Evolutionary conservation across 2,888 invertebrate genomes (phyloP), one percentile per base, ranked within the genome.

Genomic region (Melinopterus prodromus): DNA sequence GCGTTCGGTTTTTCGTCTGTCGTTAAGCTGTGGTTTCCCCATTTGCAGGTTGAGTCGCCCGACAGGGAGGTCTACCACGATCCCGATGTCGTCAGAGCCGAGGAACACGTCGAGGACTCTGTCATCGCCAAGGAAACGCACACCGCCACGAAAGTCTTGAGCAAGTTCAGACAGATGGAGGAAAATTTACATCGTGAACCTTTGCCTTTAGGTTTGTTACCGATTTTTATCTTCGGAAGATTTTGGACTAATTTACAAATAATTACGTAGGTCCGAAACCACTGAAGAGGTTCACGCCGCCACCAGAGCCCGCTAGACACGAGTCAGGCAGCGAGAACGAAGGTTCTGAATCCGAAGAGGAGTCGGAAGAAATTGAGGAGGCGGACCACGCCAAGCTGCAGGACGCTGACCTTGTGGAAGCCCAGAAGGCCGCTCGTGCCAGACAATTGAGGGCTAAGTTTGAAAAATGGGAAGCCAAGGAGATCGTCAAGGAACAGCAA

Each of bases 131-230:
- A 92, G 80, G 88, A 91, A 80, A 89, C 92, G 0, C 94, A 94
- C 87, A 97, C 97, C 0, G 95, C 98, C 14, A 94, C 95, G 71
- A 93, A 95, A 86, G 97, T 98, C 95, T 92, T 98, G 84, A 93
- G 92, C 85, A 95, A 97, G 84, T 98, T 98, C 92, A 92, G 97
- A 0, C 95, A 97, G 90, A 93, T 98, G 92, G 98, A 98, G 90
- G 94, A 95, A 85, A 92, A 93, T 80, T 90, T 92, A 82, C 90
- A 91, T 14, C 91, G 91, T 15, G 88, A 92, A 15, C 91, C 90
- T 71, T 85, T 86, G 84, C 87, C 87, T 69, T 84, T 85, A 84
- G 89, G 88, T 88, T 83, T 80, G 77, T n/a, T n/a, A 12, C 53
- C 5, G 0, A 53, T 9, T 26, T 26, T 26, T 9, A 53, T 53